A percentile compares a stretch with the other conserved stretches of the same genome.
Evolutionary conservation across 53 echinoderm and acorn worm species (phyloP).

Genomic region (Temnopleurus reevesii): DNA sequence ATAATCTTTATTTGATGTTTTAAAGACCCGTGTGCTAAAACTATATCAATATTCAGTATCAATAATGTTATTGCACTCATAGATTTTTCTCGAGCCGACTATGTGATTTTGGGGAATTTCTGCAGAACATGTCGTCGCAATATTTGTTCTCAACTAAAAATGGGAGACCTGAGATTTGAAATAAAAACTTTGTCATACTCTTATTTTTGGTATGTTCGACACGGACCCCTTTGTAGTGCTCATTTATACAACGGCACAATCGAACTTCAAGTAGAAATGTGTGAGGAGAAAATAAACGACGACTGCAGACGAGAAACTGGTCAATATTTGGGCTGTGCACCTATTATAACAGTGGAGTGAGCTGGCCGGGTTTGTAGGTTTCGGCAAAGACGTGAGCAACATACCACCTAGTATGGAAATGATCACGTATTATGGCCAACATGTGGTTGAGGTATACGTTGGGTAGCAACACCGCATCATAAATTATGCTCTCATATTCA

Average conservation of each 20-base stretch:
- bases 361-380: conserved; percentile 41
- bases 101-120: conserved; percentile 7
- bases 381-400: conserved; percentile 26
- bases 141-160: neutral
- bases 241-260: conserved; percentile 44
- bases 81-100: neutral
- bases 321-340: conserved; percentile 55
- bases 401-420: conserved; percentile 26
- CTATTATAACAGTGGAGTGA: conserved; percentile 45
- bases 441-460: neutral
- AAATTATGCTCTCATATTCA: conserved; percentile 8
- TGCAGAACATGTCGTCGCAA: conserved; percentile 19
- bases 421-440: conserved; percentile 24
- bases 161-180: conserved; percentile 19
- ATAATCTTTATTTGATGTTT: conserved; percentile 38
- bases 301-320: conserved; percentile 44
- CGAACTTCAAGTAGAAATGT: conserved; percentile 39
- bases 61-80: conserved; percentile 10
- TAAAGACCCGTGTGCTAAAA: conserved; percentile 33
- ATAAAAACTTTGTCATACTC: conserved; percentile 3
- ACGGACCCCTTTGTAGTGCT: conserved; percentile 41
- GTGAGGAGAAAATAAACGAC: conserved; percentile 53
- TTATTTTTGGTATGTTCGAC: conserved; percentile 15
- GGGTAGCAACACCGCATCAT: neutral
- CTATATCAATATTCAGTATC: conserved; percentile 27